phyloP scores from a whole-genome alignment of 2,113 vertebrate species.

The Festucalex cinctus region DNA sequence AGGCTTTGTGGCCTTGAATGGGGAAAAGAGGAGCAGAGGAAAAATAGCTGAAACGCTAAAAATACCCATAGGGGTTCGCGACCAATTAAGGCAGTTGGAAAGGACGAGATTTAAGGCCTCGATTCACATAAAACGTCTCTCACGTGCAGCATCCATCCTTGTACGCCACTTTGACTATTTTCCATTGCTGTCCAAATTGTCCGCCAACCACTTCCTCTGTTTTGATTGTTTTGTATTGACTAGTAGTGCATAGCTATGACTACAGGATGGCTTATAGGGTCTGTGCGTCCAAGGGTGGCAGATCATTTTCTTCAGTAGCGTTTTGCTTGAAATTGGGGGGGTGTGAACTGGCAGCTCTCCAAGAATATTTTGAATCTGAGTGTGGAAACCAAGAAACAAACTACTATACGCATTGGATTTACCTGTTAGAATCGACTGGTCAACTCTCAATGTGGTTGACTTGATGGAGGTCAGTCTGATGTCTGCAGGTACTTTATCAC shows the following conservation, averaged over 20 bases:
- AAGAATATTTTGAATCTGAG: neutral
- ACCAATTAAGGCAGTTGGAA: slow-evolving; percentile 72
- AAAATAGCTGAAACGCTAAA: slow-evolving; percentile 56
- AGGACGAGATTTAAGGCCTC: slow-evolving; percentile 45
- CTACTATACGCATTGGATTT: slow-evolving; percentile 12
- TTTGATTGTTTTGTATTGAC: slow-evolving; percentile 12
- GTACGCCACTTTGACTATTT: slow-evolving; percentile 17
- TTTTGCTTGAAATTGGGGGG: neutral
- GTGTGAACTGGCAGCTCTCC: neutral
- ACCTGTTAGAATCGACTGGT: slow-evolving; percentile 99
- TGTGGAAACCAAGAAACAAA: neutral
- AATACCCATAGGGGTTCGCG: slow-evolving; percentile 60
- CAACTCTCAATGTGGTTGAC: slow-evolving; percentile 94
- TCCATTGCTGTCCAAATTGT: slow-evolving; percentile 19
- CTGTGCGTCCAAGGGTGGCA: slow-evolving; percentile 7
- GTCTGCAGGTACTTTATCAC: slow-evolving; percentile 98
- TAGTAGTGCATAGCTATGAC: slow-evolving; percentile 17
- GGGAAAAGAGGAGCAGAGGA: slow-evolving; percentile 36
- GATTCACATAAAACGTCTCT: slow-evolving; percentile 45
- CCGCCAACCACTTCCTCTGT: slow-evolving; percentile 8
- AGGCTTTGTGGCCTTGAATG: slow-evolving; percentile 58
- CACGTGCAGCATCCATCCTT: slow-evolving; percentile 17
- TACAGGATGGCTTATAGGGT: slow-evolving; percentile 7
- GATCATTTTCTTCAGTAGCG: neutral
- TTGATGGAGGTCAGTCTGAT: slow-evolving; percentile 96